These are phyloP conservation scores for Cladopsammia gracilis DNA, from an alignment of 64 coral and sea anemone species.

Conservation along the genomic window DNA sequence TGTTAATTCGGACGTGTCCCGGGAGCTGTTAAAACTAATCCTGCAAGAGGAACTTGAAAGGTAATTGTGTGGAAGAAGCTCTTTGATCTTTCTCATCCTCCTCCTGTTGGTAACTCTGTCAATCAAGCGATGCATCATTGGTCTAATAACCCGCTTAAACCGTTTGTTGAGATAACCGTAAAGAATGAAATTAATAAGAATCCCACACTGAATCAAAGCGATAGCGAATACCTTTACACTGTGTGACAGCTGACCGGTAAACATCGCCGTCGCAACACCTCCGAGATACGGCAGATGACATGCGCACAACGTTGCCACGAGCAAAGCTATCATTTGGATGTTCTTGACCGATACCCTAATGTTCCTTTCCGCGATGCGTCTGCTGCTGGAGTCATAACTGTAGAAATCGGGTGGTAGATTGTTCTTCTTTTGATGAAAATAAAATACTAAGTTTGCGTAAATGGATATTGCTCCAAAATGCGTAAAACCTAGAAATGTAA, in stretches of 20 bases:
- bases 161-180: slow-evolving; percentile 60
- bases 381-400: slow-evolving; percentile 51
- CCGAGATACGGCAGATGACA: slow-evolving; percentile 54
- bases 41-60: neutral
- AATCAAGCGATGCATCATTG: slow-evolving; percentile 11
- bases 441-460: slow-evolving; percentile 16
- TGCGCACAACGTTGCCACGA: slow-evolving; percentile 16
- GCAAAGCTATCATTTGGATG: slow-evolving; percentile 53
- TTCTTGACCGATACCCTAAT: slow-evolving; percentile 54
- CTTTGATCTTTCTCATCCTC: slow-evolving; percentile 1
- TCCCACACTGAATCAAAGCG: slow-evolving; percentile 20
- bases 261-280: slow-evolving; percentile 40
- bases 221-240: slow-evolving; percentile 8
- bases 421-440: slow-evolving; percentile 57
- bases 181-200: slow-evolving; percentile 39
- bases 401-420: slow-evolving; percentile 63
- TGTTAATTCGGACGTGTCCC: neutral
- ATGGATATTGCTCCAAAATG: slow-evolving; percentile 25
- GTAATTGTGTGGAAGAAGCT: neutral
- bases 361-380: slow-evolving; percentile 48
- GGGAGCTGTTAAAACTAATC: neutral
- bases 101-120: slow-evolving; percentile 11
- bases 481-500: slow-evolving; percentile 48
- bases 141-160: slow-evolving; percentile 46
- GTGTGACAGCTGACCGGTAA: slow-evolving; percentile 56